Evolutionary conservation across 2,888 invertebrate genomes (phyloP).

Genomic region (Phytoseiulus persimilis): DNA sequence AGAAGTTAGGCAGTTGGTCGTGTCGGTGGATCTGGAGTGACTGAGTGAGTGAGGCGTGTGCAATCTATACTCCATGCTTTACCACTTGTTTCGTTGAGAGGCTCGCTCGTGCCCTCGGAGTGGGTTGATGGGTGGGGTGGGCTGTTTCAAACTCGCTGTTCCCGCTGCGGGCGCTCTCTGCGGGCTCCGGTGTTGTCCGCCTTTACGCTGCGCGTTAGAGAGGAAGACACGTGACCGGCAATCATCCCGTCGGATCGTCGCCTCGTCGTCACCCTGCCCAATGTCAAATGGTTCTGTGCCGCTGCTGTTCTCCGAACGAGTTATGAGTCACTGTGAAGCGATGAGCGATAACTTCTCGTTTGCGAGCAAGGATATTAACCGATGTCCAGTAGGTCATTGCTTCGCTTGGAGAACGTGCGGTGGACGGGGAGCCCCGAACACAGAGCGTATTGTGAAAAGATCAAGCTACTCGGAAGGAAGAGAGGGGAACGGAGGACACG

Average conservation of each 20-base stretch:
- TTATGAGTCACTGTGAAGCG: not conserved
- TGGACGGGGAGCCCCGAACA: not conserved
- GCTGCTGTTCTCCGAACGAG: not conserved
- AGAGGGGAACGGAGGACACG: too few relatives aligned
- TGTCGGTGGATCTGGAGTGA: not conserved
- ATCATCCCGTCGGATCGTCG: not conserved
- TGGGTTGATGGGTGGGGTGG: not conserved
- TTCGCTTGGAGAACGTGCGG: not conserved
- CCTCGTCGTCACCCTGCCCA: not conserved
- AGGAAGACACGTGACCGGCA: slow-evolving; percentile 5
- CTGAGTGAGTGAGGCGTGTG: not conserved
- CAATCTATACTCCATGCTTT: not conserved
- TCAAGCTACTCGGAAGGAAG: too few relatives aligned
- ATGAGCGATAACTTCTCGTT: not conserved
- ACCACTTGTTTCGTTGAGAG: not conserved
- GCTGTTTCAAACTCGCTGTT: not conserved
- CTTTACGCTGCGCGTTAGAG: not conserved
- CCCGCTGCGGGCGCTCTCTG: not conserved
- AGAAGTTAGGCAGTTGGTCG: not conserved
- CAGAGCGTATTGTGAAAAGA: too few relatives aligned
- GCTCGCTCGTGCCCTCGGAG: not conserved
- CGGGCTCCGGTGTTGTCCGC: not conserved
- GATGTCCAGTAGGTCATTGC: not conserved
- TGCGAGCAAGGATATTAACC: not conserved
- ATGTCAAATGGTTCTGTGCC: not conserved